Percentiles rank a stretch among this genome's conserved stretches.
These are phyloP conservation scores for Piezodorus guildinii DNA, from an alignment of 1,140 invertebrate species.

Conservation along the genomic window DNA sequence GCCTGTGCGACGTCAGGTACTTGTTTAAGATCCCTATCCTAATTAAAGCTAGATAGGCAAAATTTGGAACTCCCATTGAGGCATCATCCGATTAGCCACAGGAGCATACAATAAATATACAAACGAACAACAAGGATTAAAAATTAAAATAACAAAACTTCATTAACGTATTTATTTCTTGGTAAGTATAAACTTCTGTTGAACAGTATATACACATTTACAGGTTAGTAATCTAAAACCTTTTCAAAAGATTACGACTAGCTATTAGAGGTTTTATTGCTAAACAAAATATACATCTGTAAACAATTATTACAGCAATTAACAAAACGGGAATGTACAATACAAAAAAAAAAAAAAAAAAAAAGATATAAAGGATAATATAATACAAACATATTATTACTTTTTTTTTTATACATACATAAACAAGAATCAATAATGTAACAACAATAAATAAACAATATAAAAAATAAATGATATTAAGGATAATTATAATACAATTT, in stretches of 20 bases:
- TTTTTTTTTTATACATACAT: not conserved
- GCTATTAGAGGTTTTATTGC: constrained; percentile 2
- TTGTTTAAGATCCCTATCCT: too few species aligned
- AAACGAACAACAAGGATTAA: too few species aligned
- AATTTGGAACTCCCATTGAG: too few species aligned
- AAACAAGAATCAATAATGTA: not conserved
- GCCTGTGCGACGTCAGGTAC: too few species aligned
- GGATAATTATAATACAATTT: not conserved
- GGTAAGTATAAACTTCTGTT: constrained; percentile 14
- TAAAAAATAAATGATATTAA: constrained; percentile 1
- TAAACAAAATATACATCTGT: not conserved
- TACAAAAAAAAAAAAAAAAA: not conserved
- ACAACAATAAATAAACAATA: not conserved
- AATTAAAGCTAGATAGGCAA: too few species aligned
- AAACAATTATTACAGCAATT: not conserved
- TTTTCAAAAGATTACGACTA: constrained; percentile 13
- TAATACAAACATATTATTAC: not conserved
- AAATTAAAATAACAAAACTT: too few species aligned
- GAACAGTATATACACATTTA: constrained; percentile 8
- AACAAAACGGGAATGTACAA: not conserved
- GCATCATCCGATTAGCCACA: too few species aligned
- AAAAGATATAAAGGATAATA: too few species aligned
- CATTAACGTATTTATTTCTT: constrained; percentile 7
- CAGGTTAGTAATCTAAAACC: constrained; percentile 13
- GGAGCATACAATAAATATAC: too few species aligned